phyloP scores from a whole-genome alignment of 2,888 invertebrate genomes.

The Drosophila monieri region DNA sequence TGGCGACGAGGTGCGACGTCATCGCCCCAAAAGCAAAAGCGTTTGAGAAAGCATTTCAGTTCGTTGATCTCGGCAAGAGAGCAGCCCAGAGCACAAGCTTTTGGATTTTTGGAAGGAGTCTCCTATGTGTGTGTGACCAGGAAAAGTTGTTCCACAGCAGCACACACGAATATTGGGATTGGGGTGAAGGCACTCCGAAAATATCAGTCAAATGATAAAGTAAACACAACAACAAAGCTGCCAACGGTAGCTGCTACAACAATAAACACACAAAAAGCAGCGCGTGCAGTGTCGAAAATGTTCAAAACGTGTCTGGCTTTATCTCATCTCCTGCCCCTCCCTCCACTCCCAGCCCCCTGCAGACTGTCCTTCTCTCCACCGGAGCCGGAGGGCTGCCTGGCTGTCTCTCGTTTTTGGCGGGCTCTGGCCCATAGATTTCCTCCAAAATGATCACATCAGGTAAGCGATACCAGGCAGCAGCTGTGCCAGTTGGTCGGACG shows the following conservation, averaged over 20 bases:
- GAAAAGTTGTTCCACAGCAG: slow-evolving; percentile 44
- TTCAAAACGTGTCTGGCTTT: slow-evolving; percentile 69
- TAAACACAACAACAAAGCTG: slow-evolving; percentile 45
- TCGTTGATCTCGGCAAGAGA: slow-evolving; percentile 61
- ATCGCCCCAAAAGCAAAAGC: slow-evolving; percentile 66
- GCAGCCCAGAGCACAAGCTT: slow-evolving; percentile 49
- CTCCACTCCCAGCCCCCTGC: neutral
- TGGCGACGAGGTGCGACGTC: slow-evolving; percentile 61
- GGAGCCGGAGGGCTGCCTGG: slow-evolving; percentile 6
- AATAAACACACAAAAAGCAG: slow-evolving; percentile 40
- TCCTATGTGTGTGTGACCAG: slow-evolving; percentile 36
- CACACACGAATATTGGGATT: slow-evolving; percentile 16
- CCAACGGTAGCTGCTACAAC: slow-evolving; percentile 36
- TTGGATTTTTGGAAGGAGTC: slow-evolving; percentile 60
- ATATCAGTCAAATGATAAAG: slow-evolving; percentile 76
- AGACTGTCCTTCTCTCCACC: neutral
- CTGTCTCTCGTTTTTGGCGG: slow-evolving; percentile 31
- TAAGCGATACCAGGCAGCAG: slow-evolving; percentile 61
- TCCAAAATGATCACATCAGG: slow-evolving; percentile 66
- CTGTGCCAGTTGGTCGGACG: slow-evolving; percentile 19
- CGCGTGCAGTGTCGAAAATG: slow-evolving; percentile 66
- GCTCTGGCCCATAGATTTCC: slow-evolving; percentile 43
- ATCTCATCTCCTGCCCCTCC: slow-evolving; percentile 25
- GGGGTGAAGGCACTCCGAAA: slow-evolving; percentile 75
- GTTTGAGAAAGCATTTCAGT: slow-evolving; percentile 69